Conservation (phyloP, 2,113 vertebrate species). For the Ovis aries region ARS-UI_Ramb_v3.0 NC_056055.1:68126001-68126500, state of each 20-base stretch:
- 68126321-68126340: neutral
- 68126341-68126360: slow-evolving; percentile 4
- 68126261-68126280: neutral
- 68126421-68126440: slow-evolving; percentile 4
- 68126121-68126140: neutral
- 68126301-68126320: neutral
- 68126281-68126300: neutral
- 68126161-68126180: neutral
- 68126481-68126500: neutral
- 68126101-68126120: neutral
- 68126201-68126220: neutral
- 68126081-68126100: neutral
- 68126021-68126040: neutral
- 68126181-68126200: neutral
- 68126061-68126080: neutral
- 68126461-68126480: neutral
- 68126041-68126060: neutral
- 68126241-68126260: neutral
- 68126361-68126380: neutral
- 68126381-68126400: slow-evolving; percentile 6
- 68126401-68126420: neutral
- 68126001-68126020: neutral
- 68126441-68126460: neutral
- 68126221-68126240: neutral
- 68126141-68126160: neutral